A percentile compares a stretch with the other conserved stretches of the same genome.
Conservation (phyloP, 2,888 invertebrate genomes). For the Cancer borealis region DNA sequence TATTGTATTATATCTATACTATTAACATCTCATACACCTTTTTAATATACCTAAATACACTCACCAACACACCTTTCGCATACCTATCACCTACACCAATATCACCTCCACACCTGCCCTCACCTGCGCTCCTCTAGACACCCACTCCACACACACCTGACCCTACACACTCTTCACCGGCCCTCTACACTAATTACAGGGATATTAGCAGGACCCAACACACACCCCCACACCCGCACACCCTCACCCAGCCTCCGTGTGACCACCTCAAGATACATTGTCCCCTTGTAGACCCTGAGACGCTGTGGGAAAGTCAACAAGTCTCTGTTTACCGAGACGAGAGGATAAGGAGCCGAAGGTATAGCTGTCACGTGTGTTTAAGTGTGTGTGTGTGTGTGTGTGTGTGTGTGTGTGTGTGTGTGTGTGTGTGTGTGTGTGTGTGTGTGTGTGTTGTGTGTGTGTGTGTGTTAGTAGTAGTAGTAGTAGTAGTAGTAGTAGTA, state of each 20-base stretch:
- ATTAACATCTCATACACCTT: too few relatives aligned
- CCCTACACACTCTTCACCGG: not conserved
- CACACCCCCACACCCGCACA: not conserved
- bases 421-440: not conserved
- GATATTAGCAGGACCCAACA: not conserved
- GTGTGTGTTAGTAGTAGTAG: not conserved
- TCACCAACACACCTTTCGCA: not conserved
- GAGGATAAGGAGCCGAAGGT: not conserved
- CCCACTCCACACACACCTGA: not conserved
- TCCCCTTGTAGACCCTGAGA: not conserved
- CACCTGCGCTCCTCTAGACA: not conserved
- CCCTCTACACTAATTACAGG: not conserved
- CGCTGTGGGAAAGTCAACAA: constrained; percentile 2
- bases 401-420: not conserved
- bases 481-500: not conserved
- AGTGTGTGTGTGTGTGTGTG: not conserved
- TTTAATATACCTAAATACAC: not conserved
- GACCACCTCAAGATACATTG: not conserved
- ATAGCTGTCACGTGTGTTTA: not conserved
- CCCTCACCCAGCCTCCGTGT: not conserved
- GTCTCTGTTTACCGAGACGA: not conserved
- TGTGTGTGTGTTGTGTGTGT: not conserved
- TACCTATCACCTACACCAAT: not conserved
- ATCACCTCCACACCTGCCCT: not conserved
- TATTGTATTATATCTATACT: too few relatives aligned